phyloP scores from a whole-genome alignment of 30 jellyfish, hydroid and myxozoan species.

The Mastigias papua region DNA sequence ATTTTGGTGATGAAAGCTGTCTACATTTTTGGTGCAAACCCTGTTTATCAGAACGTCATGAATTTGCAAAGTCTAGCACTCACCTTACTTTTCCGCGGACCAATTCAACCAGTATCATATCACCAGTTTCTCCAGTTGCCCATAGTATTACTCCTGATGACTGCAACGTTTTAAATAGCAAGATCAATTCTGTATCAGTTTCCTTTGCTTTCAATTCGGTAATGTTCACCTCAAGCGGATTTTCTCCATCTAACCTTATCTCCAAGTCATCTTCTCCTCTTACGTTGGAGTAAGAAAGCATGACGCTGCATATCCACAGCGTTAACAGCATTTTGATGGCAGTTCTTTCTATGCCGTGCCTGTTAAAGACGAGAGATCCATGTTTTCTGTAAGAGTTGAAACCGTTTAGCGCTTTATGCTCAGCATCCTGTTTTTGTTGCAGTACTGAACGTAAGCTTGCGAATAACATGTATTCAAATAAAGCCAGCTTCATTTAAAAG shows the following conservation, averaged over 20 bases:
- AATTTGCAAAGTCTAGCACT: not conserved
- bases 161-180: constrained; percentile 65
- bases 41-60: not conserved
- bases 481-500: constrained; percentile 64
- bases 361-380: not conserved
- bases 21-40: not conserved
- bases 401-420: constrained; percentile 27
- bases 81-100: constrained; percentile 71
- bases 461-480: constrained; percentile 65
- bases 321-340: constrained; percentile 18
- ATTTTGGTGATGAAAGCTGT: not conserved
- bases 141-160: constrained; percentile 46
- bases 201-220: constrained; percentile 1
- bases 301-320: constrained; percentile 16
- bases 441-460: constrained; percentile 29
- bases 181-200: constrained; percentile 7
- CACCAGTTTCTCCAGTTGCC: constrained; percentile 64
- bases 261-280: constrained; percentile 61
- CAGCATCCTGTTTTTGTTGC: constrained; percentile 67
- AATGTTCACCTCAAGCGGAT: constrained; percentile 4
- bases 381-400: constrained; percentile 28
- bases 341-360: constrained; percentile 10
- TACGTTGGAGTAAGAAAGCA: constrained; percentile 24
- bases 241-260: constrained; percentile 23
- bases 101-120: constrained; percentile 33